phyloP scores from a whole-genome alignment of 2,113 vertebrate genomes.

The Stigmatopora argus region DNA sequence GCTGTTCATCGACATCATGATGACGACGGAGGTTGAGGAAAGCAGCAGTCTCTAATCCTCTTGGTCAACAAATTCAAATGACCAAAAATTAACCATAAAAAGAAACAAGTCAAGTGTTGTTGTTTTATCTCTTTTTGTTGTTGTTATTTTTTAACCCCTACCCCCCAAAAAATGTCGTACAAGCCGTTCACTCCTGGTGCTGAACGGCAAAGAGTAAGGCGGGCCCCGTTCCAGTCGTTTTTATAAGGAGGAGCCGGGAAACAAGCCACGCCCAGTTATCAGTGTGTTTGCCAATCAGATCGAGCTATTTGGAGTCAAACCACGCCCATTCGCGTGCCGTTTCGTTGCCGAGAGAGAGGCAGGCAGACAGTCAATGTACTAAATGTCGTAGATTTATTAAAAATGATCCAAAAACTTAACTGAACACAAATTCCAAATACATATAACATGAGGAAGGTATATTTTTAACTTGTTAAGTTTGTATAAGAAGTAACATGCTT shows the following conservation, averaged over 20 bases:
- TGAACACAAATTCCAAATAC: not conserved
- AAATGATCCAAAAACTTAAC: not conserved
- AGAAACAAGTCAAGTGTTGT: not conserved
- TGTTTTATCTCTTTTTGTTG: too few relatives aligned
- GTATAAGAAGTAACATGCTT: not conserved
- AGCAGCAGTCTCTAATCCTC: slow-evolving; percentile 54
- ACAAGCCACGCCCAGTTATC: not conserved
- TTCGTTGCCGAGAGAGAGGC: not conserved
- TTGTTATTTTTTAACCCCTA: too few relatives aligned
- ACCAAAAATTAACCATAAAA: slow-evolving; percentile 1
- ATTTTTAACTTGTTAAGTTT: not conserved
- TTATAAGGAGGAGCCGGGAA: not conserved
- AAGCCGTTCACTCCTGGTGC: not conserved
- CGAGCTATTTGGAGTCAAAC: not conserved
- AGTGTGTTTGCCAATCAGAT: not conserved
- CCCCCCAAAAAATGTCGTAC: too few relatives aligned
- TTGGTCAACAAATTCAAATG: slow-evolving; percentile 12
- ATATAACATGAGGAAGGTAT: not conserved
- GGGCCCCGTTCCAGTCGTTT: not conserved
- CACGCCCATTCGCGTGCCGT: slow-evolving; percentile 9
- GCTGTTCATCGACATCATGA: slow-evolving; percentile 96
- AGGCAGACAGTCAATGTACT: not conserved
- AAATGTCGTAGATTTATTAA: not conserved
- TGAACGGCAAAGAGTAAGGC: not conserved
- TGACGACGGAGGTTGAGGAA: slow-evolving; percentile 53